A percentile compares a stretch with the other conserved stretches of the same genome.
These are phyloP conservation scores for Eremobia ochroleuca DNA, from an alignment of 2,888 invertebrate species.

Conservation along the genomic window DNA sequence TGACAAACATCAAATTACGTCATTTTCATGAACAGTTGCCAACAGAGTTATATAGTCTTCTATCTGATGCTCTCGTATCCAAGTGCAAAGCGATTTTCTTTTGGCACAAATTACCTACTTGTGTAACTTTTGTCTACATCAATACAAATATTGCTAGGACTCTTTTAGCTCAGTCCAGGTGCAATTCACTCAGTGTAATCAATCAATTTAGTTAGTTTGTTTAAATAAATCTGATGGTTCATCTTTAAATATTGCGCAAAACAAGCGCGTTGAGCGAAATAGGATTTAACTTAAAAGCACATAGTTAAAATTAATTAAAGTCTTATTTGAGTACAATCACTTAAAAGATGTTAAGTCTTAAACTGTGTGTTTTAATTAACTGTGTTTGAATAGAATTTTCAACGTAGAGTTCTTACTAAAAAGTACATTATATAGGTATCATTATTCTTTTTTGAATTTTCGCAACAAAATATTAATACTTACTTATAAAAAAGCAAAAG, in stretches of 20 bases:
- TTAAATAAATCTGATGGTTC: not conserved
- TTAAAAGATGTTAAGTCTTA: conserved; percentile 16
- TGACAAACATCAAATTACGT: not conserved
- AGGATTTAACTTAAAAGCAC: conserved; percentile 23
- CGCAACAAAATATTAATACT: not conserved
- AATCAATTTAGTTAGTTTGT: not conserved
- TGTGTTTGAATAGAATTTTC: not conserved
- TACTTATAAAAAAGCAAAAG: not conserved
- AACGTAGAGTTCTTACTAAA: not conserved
- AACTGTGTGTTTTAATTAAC: conserved; percentile 32
- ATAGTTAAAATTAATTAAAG: conserved; percentile 33
- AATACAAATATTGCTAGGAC: not conserved
- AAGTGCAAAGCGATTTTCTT: not conserved
- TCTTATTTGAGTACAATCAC: conserved; percentile 23
- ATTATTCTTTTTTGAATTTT: not conserved
- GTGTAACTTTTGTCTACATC: not conserved
- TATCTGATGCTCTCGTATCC: not conserved
- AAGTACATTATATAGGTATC: not conserved
- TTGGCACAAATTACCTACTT: not conserved
- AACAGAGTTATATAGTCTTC: not conserved
- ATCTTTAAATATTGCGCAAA: not conserved
- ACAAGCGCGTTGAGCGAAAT: conserved; percentile 9
- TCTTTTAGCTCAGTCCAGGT: not conserved
- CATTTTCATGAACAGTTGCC: not conserved
- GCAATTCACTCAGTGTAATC: too few relatives aligned